phyloP scores from a whole-genome alignment of 2,113 vertebrate species.

The Eclectus roratus region DNA sequence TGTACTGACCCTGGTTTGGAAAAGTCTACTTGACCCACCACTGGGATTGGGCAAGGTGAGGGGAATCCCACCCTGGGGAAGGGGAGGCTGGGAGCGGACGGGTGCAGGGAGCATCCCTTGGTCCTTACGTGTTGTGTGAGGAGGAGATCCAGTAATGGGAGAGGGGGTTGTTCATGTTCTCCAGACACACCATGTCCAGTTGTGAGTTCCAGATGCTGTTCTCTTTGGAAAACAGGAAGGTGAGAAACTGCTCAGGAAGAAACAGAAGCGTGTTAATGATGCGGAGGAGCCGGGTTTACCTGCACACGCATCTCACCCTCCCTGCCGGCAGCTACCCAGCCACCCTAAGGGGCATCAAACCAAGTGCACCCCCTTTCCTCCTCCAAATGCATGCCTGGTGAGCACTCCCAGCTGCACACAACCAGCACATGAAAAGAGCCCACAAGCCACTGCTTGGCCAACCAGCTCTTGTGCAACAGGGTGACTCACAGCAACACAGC shows the following conservation, averaged over 20 bases:
- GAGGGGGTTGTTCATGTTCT: constrained; percentile 95
- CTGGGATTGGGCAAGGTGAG: not conserved
- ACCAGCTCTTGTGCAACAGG: not conserved
- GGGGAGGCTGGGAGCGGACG: not conserved
- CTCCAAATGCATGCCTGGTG: not conserved
- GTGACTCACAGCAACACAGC: not conserved
- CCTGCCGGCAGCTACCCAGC: not conserved
- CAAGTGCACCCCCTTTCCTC: not conserved
- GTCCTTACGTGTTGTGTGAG: constrained; percentile 96
- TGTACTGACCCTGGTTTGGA: not conserved
- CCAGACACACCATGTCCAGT: constrained; percentile 84
- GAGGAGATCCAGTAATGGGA: constrained; percentile 99
- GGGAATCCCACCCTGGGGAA: not conserved
- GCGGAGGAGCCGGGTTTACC: not conserved
- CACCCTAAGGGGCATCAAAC: not conserved
- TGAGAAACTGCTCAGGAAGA: constrained; percentile 84
- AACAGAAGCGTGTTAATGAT: not conserved
- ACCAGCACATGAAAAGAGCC: not conserved
- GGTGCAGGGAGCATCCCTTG: not conserved
- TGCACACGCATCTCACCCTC: not conserved
- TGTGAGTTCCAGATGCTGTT: constrained; percentile 93
- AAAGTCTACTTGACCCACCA: not conserved
- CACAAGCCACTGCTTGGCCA: not conserved
- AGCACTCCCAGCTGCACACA: not conserved
- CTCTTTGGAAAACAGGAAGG: constrained; percentile 98